A percentile compares a stretch with the other conserved stretches of the same genome.
phyloP scores from a whole-genome alignment of 2,113 vertebrate genomes.

The Notothenia coriiceps region DNA sequence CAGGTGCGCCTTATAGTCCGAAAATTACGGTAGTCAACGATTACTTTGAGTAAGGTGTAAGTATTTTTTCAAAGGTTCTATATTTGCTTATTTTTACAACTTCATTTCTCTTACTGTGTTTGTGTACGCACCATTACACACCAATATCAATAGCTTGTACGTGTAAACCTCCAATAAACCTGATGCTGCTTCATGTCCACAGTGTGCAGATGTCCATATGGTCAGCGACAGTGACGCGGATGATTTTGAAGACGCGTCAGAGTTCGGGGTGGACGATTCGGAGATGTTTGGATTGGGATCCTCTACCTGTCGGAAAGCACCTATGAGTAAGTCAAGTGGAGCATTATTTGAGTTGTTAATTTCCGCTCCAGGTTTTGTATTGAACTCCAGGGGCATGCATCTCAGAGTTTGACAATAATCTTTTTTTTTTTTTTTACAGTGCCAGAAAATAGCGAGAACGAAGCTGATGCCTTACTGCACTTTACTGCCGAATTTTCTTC shows the following conservation, averaged over 20 bases:
- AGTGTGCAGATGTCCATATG: slow-evolving; percentile 98
- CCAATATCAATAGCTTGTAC: no score
- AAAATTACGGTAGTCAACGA: no score
- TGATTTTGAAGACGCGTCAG: slow-evolving; percentile 98
- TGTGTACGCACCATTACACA: no score
- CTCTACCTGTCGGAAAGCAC: slow-evolving; percentile 93
- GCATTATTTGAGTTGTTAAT: neutral
- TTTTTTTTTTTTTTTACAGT: slow-evolving; percentile 80
- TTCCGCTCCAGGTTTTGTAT: neutral
- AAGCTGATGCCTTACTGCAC: slow-evolving; percentile 99
- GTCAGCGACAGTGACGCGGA: slow-evolving; percentile 98
- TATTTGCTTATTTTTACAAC: no score
- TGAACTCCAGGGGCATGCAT: neutral
- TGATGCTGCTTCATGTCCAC: slow-evolving; percentile 42
- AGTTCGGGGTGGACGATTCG: slow-evolving; percentile 97
- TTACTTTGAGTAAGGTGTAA: no score
- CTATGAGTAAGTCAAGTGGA: slow-evolving; percentile 91
- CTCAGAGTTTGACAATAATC: neutral
- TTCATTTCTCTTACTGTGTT: no score
- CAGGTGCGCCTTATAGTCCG: no score
- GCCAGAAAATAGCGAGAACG: slow-evolving; percentile 99
- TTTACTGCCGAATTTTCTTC: slow-evolving; percentile 99
- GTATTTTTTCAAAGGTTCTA: no score
- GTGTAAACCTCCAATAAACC: no score
- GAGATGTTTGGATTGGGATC: slow-evolving; percentile 97